phyloP scores from a whole-genome alignment of 2,797 vertebrate genomes.

The Thunnus albacares region DNA sequence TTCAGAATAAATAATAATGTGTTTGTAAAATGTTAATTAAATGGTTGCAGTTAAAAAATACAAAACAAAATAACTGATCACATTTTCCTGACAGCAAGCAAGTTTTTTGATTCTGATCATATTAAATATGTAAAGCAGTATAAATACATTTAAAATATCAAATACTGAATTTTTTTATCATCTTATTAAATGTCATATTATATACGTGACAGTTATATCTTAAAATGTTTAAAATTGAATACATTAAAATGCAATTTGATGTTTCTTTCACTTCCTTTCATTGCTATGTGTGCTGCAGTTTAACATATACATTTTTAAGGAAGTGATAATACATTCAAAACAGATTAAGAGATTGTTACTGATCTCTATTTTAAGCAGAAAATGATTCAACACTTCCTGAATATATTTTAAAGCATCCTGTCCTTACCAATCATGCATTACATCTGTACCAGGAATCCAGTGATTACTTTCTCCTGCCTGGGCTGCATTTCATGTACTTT shows the following conservation, averaged over 20 bases:
- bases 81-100: neutral
- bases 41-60: neutral
- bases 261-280: neutral
- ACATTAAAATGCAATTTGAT: neutral
- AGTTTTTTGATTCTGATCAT: neutral
- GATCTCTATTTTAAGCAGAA: slow-evolving; percentile 39
- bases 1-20: slow-evolving; percentile 24
- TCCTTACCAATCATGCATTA: slow-evolving; percentile 31
- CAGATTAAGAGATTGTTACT: slow-evolving; percentile 14
- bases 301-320: slow-evolving; percentile 23
- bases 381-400: slow-evolving; percentile 35
- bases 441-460: slow-evolving; percentile 39
- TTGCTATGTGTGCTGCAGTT: neutral
- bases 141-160: neutral
- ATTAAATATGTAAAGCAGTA: neutral
- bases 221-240: neutral
- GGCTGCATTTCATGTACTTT: slow-evolving; percentile 52
- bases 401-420: slow-evolving; percentile 27
- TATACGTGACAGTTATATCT: neutral
- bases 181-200: neutral
- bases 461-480: slow-evolving; percentile 40
- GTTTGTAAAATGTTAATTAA: slow-evolving; percentile 23
- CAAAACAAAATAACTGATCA: neutral
- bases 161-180: neutral
- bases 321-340: slow-evolving; percentile 32